Evolutionary conservation across 2,113 vertebrate genomes (phyloP), one percentile per base, ranked within the genome.

Genomic region (Salvelinus fontinalis): DNA sequence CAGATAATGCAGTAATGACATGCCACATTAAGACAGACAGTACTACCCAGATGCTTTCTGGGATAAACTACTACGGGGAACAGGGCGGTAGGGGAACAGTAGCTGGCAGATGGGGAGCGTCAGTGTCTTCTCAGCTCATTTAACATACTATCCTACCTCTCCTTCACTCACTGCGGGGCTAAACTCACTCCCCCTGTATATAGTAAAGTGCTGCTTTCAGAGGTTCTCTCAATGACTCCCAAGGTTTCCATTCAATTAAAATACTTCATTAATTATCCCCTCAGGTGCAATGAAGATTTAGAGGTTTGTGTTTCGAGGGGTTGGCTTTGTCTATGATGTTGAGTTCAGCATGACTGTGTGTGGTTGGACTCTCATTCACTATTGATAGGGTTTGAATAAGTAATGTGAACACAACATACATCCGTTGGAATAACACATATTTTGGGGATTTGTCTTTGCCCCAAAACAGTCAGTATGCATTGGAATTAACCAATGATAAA

Each of bases 21-120:
- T 44, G 39, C 39, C 2, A 44, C 39, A 44, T 44, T 44, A 44
- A 44, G 39, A 44, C 39, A 44, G 39, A 44, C 71, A 80, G 65
- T 26, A 9, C 27, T 62, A 64, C 83, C 74, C 79, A 83, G 78
- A 86, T 81, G 77, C 74, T 85, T 60, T 66, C 81, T 83, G 78
- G 78, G 48, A 82, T 57, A 82, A 79, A 82, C 77, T 54, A 79
- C 78, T 27, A 26, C 9, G 39, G 9, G 9, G 39, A 39, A 39
- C 39, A 39, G 39, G 39, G 39, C 39, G 8, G 65, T 68, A 18
- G 65, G 68, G 69, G 65, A 27, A 59, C 20, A 75, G 65, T 75
- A 79, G 65, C 76, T 80, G 76, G 76, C 85, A 88, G 86, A 88
- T 87, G 85, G 84, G 84, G 59, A 12, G 69, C 57, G 31, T 73